Conservation (phyloP, 2,888 invertebrate genomes). For the Baccha elongata region DNA sequence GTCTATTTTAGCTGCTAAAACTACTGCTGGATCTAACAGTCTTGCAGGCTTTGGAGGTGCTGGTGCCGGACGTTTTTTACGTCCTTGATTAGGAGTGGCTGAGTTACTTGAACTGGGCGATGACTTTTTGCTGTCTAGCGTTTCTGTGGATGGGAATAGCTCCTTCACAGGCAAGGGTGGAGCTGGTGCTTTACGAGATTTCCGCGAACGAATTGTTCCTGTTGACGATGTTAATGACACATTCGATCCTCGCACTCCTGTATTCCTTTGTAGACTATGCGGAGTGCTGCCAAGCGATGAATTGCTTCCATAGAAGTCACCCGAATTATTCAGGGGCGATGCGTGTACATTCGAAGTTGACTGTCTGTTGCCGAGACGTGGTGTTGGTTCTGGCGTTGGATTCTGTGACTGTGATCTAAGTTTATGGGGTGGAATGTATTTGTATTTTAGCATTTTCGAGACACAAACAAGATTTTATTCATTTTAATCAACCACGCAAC, state of each 20-base stretch:
- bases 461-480: slow-evolving; percentile 34
- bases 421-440: slow-evolving; percentile 79
- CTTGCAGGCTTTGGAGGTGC: slow-evolving; percentile 78
- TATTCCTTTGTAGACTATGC: slow-evolving; percentile 76
- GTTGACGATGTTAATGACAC: slow-evolving; percentile 78
- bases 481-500: slow-evolving; percentile 40
- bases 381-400: slow-evolving; percentile 79
- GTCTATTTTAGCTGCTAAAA: slow-evolving; percentile 57
- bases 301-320: slow-evolving; percentile 77
- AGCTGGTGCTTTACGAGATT: slow-evolving; percentile 78
- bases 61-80: slow-evolving; percentile 87
- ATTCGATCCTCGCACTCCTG: slow-evolving; percentile 77
- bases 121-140: slow-evolving; percentile 75
- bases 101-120: slow-evolving; percentile 77
- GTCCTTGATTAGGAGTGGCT: slow-evolving; percentile 82
- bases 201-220: slow-evolving; percentile 77
- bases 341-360: slow-evolving; percentile 36
- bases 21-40: slow-evolving; percentile 59
- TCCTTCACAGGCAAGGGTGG: slow-evolving; percentile 77
- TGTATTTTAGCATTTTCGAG: slow-evolving; percentile 79
- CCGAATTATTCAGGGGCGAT: slow-evolving; percentile 76
- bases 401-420: slow-evolving; percentile 78
- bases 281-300: slow-evolving; percentile 76
- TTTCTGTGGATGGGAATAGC: slow-evolving; percentile 75
- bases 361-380: slow-evolving; percentile 76